Evolutionary conservation across 2,113 vertebrate species (phyloP).

Genomic region (Psittacus erithacus): DNA sequence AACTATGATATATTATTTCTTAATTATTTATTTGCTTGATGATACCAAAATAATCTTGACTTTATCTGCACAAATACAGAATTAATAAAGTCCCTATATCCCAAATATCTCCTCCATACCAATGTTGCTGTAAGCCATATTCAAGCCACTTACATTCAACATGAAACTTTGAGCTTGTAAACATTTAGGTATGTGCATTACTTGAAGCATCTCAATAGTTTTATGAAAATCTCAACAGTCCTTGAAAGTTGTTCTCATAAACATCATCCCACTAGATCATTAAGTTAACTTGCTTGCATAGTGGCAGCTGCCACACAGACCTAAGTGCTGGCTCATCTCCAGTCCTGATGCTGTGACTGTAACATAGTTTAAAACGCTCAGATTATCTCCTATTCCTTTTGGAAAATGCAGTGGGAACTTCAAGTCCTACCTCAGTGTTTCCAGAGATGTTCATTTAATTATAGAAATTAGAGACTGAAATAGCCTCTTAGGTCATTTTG

Average conservation of each 20-base stretch:
- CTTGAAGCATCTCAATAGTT: background rate
- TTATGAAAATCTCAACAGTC: background rate
- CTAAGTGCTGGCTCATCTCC: background rate
- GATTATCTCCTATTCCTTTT: conserved; percentile 26
- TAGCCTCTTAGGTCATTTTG: background rate
- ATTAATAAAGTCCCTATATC: background rate
- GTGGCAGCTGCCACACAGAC: background rate
- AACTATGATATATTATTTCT: background rate
- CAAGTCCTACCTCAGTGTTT: conserved; percentile 22
- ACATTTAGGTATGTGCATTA: background rate
- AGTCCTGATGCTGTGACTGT: background rate
- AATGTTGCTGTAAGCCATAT: background rate
- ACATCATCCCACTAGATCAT: background rate
- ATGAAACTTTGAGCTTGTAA: background rate
- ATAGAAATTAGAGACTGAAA: conserved; percentile 18
- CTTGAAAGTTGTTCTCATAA: background rate
- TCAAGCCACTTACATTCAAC: background rate
- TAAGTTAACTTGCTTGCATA: background rate
- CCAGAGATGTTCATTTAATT: background rate
- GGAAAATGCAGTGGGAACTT: conserved; percentile 11
- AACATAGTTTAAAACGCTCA: background rate
- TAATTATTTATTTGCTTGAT: background rate
- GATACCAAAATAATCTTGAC: background rate
- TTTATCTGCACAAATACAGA: background rate
- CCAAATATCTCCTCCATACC: background rate